Percentiles rank a stretch among this genome's conserved stretches.
phyloP scores from a whole-genome alignment of 2,888 invertebrate species.

The Acanthosepion pharaonis region DNA sequence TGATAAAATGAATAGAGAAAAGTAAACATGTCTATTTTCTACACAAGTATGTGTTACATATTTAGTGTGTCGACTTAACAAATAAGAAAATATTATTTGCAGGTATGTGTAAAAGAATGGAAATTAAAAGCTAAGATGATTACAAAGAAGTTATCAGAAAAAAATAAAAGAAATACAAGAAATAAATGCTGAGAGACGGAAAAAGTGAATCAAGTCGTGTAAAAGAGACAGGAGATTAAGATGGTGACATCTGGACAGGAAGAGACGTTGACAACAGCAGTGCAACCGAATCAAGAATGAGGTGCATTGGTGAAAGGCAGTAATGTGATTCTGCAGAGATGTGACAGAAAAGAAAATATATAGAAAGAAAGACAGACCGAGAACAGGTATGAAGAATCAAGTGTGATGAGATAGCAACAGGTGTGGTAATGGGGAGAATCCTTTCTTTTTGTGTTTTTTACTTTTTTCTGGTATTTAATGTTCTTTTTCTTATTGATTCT shows the following conservation, averaged over 20 bases:
- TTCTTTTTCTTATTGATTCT: neutral
- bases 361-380: neutral
- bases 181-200: neutral
- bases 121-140: too few relatives aligned
- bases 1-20: too few relatives aligned
- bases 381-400: neutral
- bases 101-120: too few relatives aligned
- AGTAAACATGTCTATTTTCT: too few relatives aligned
- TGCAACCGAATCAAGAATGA: neutral
- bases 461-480: neutral
- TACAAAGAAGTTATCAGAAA: too few relatives aligned
- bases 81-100: too few relatives aligned
- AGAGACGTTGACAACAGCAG: neutral
- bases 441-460: neutral
- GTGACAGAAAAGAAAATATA: neutral
- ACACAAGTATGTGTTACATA: too few relatives aligned
- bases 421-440: neutral
- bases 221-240: neutral
- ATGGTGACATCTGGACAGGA: neutral
- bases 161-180: neutral
- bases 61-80: too few relatives aligned
- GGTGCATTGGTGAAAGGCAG: neutral
- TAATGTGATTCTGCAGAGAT: neutral
- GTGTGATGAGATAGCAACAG: neutral
- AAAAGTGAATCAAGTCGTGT: neutral